Evolutionary conservation across 2,888 invertebrate genomes (phyloP).

Genomic region (Acanthoscelides obtectus): DNA sequence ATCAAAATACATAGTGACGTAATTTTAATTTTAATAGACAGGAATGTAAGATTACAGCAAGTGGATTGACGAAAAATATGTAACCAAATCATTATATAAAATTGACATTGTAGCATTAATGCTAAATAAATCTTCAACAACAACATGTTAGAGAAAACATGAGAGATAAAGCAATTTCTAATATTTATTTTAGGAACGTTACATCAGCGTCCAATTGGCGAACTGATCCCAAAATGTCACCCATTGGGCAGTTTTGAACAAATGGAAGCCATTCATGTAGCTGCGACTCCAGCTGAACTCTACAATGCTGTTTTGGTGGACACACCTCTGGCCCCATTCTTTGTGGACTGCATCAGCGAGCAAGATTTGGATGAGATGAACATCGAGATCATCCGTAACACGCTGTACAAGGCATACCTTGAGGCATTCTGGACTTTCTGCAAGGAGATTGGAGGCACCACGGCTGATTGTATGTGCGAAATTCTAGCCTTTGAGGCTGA

Average conservation of each 20-base stretch:
- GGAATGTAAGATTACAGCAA: too few species aligned
- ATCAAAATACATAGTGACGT: too few species aligned
- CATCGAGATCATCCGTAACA: conserved; percentile 99
- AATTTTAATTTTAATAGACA: too few species aligned
- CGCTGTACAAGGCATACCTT: conserved; percentile 93
- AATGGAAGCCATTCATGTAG: conserved; percentile 99
- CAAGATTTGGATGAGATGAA: conserved; percentile 99
- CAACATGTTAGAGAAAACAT: too few species aligned
- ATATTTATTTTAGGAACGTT: too few species aligned
- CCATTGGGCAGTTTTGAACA: conserved; percentile 98
- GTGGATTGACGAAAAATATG: too few species aligned
- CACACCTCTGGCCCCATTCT: conserved; percentile 97
- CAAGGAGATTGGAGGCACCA: conserved; percentile 90
- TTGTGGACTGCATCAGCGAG: conserved; percentile 99
- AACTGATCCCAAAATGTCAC: conserved; percentile 98
- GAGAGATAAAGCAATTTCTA: too few species aligned
- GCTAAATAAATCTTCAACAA: too few species aligned
- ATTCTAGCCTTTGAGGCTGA: conserved; percentile 99
- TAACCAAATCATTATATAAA: too few species aligned
- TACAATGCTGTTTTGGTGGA: conserved; percentile 99
- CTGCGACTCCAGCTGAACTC: conserved; percentile 97
- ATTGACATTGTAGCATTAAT: too few species aligned
- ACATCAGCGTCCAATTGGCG: conserved; percentile 97
- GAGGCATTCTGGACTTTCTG: conserved; percentile 97
- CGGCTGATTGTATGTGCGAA: conserved; percentile 99